phyloP scores from a whole-genome alignment of 2,113 vertebrate genomes.

The Nymphicus hollandicus region DNA sequence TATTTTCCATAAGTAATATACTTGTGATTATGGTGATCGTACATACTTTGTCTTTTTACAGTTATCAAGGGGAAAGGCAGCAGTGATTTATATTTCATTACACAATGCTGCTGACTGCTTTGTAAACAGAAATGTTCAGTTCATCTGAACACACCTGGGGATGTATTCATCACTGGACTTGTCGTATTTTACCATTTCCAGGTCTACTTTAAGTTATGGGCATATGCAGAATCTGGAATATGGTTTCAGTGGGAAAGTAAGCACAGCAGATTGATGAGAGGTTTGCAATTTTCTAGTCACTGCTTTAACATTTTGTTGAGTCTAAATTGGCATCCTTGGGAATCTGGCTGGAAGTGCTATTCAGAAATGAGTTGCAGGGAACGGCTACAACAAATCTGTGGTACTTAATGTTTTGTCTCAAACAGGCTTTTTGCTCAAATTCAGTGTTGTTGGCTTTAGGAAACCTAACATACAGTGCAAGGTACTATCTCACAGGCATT shows the following conservation, averaged over 20 bases:
- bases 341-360: neutral
- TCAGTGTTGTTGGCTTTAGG: neutral
- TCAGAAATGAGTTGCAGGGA: neutral
- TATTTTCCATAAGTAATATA: constrained; percentile 45
- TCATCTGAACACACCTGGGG: constrained; percentile 4
- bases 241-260: constrained; percentile 29
- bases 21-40: neutral
- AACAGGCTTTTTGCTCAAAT: neutral
- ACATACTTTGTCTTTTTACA: constrained; percentile 26
- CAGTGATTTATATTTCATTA: neutral
- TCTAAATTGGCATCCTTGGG: constrained; percentile 16
- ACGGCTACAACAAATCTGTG: neutral
- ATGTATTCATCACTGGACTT: neutral
- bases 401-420: neutral
- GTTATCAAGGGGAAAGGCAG: constrained; percentile 4
- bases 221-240: constrained; percentile 29
- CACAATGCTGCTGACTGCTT: constrained; percentile 5
- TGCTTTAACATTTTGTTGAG: constrained; percentile 8
- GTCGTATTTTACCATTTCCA: neutral
- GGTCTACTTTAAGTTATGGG: neutral
- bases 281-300: constrained; percentile 26
- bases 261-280: constrained; percentile 30
- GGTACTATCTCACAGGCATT: neutral
- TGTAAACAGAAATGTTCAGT: constrained; percentile 49
- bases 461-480: neutral